Evolutionary conservation across 2,888 invertebrate species (phyloP).

Genomic region (Pristionchus mayeri): DNA sequence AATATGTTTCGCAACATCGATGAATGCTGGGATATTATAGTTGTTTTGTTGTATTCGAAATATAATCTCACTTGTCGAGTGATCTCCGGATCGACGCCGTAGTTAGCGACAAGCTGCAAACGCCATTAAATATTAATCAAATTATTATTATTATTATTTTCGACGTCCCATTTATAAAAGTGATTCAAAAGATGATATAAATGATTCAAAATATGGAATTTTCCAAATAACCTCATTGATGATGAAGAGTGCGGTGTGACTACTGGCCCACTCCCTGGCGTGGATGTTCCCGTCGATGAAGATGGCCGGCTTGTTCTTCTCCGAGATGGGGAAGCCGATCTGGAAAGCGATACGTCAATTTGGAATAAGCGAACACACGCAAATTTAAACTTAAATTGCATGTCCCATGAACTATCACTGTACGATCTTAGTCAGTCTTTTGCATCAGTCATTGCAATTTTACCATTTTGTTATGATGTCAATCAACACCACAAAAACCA

Average conservation of each 20-base stretch:
- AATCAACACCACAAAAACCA: neutral
- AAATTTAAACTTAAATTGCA: too few relatives aligned
- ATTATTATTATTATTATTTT: neutral
- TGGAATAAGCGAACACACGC: too few relatives aligned
- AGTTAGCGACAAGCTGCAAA: conserved; percentile 70
- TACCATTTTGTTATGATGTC: too few relatives aligned
- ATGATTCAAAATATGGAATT: neutral
- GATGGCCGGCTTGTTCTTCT: conserved; percentile 67
- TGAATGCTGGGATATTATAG: too few relatives aligned
- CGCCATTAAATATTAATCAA: neutral
- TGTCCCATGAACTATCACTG: too few relatives aligned
- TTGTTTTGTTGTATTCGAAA: too few relatives aligned
- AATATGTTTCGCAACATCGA: too few relatives aligned
- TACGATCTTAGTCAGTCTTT: too few relatives aligned
- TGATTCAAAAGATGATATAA: neutral
- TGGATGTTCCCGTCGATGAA: conserved; percentile 77
- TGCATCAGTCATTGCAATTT: too few relatives aligned
- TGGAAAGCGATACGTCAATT: too few relatives aligned
- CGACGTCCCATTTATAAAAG: neutral
- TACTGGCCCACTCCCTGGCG: conserved; percentile 75
- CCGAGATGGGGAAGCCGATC: conserved; percentile 64
- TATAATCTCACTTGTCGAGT: conserved; percentile 72
- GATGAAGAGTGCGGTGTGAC: conserved; percentile 75
- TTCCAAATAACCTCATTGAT: conserved; percentile 75
- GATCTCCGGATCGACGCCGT: conserved; percentile 68